Evolutionary conservation across 2,797 vertebrate genomes (phyloP).

Genomic region (Tenualosa ilisha): DNA sequence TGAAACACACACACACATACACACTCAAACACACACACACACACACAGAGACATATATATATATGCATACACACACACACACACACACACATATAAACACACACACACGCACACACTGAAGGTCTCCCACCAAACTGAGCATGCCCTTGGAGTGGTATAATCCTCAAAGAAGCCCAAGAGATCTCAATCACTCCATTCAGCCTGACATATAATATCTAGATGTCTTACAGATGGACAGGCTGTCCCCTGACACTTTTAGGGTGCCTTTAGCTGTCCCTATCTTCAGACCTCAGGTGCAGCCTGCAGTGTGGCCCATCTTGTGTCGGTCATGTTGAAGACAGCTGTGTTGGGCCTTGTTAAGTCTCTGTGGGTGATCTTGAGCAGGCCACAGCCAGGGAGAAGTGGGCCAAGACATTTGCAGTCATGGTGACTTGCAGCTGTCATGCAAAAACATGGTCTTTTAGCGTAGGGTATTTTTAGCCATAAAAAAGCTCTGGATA

Average conservation of each 20-base stretch:
- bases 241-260: not conserved
- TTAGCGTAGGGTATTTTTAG: constrained; percentile 10
- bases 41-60: not conserved
- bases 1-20: not conserved
- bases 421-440: constrained; percentile 10
- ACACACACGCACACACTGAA: not conserved
- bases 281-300: not conserved
- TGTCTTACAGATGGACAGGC: not conserved
- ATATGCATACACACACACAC: not conserved
- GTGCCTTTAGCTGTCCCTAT: not conserved
- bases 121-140: not conserved
- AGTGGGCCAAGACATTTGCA: not conserved
- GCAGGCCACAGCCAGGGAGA: not conserved
- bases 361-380: constrained; percentile 11
- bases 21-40: not conserved
- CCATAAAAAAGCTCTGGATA: not conserved
- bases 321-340: not conserved
- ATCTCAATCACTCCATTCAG: not conserved
- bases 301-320: not conserved
- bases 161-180: not conserved
- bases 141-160: not conserved
- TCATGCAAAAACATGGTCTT: not conserved
- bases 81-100: not conserved
- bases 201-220: constrained; percentile 4
- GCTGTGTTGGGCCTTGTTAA: not conserved